A percentile compares a stretch with the other conserved stretches of the same genome.
These are phyloP conservation scores for Pseudomugil gertrudae DNA, from an alignment of 2,797 vertebrate genomes.

Conservation along the genomic window DNA sequence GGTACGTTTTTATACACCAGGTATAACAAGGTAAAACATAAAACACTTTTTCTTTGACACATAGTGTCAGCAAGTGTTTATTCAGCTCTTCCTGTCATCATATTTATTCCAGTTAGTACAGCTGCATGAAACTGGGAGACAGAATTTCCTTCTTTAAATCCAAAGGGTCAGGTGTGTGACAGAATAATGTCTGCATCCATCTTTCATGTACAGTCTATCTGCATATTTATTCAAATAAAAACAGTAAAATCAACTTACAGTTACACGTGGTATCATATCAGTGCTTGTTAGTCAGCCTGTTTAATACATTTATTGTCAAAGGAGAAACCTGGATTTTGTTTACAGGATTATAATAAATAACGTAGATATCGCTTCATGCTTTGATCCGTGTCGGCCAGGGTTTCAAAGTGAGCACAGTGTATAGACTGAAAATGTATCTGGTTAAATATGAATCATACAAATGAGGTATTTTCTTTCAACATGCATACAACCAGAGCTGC, in stretches of 20 bases:
- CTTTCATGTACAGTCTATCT: not conserved
- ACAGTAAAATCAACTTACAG: not conserved
- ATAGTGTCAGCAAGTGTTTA: not conserved
- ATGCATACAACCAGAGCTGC: conserved; percentile 9
- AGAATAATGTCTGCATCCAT: not conserved
- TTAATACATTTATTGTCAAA: conserved; percentile 11
- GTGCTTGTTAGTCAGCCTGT: conserved; percentile 12
- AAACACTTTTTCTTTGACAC: not conserved
- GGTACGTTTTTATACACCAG: too few relatives aligned
- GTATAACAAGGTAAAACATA: not conserved
- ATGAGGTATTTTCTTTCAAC: not conserved
- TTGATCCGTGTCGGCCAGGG: not conserved
- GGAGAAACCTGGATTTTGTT: conserved; percentile 5
- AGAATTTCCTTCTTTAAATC: not conserved
- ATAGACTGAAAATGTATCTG: not conserved
- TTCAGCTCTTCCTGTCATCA: not conserved
- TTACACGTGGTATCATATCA: conserved; percentile 9
- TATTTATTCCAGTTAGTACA: not conserved
- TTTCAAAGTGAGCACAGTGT: conserved; percentile 5
- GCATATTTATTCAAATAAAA: not conserved
- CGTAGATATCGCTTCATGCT: conserved; percentile 8
- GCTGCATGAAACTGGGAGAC: not conserved
- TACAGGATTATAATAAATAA: conserved; percentile 19
- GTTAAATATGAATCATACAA: not conserved
- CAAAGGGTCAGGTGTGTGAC: too few relatives aligned